Evolutionary conservation across 2,888 invertebrate genomes (phyloP).

Genomic region (Lochmaea capreae): DNA sequence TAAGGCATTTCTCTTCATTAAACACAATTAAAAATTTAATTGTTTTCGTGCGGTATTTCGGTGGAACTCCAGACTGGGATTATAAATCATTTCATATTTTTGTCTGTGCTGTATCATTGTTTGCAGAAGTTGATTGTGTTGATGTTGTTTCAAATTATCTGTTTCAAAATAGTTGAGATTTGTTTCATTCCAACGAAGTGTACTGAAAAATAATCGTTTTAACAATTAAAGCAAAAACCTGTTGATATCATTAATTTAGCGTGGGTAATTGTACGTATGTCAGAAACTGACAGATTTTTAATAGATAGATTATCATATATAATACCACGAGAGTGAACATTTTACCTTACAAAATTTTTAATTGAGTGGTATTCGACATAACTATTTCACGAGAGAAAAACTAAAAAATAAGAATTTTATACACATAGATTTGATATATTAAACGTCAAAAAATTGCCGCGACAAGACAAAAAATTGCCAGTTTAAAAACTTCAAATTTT

Average conservation of each 20-base stretch:
- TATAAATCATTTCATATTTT: slow-evolving; percentile 25
- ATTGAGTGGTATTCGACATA: too few relatives aligned
- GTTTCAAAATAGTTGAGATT: slow-evolving; percentile 1
- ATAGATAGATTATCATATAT: too few relatives aligned
- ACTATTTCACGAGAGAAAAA: too few relatives aligned
- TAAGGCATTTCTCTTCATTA: slow-evolving; percentile 26
- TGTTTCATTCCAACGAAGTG: neutral
- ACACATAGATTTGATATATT: too few relatives aligned
- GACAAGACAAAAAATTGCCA: too few relatives aligned
- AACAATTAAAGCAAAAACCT: neutral
- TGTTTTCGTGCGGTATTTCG: slow-evolving; percentile 15
- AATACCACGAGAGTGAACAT: too few relatives aligned
- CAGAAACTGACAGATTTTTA: too few relatives aligned
- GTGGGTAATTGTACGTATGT: neutral
- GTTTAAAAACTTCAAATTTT: too few relatives aligned
- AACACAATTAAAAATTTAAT: slow-evolving; percentile 26
- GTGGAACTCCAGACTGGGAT: slow-evolving; percentile 13
- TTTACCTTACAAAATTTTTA: too few relatives aligned
- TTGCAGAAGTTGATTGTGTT: slow-evolving; percentile 21
- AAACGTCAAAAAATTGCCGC: too few relatives aligned
- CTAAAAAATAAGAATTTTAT: too few relatives aligned
- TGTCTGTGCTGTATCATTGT: slow-evolving; percentile 22
- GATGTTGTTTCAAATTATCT: slow-evolving; percentile 13
- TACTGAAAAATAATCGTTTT: neutral
- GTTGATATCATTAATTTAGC: neutral